Conservation (phyloP, 2,888 invertebrate species). For the Melieria picta region DNA sequence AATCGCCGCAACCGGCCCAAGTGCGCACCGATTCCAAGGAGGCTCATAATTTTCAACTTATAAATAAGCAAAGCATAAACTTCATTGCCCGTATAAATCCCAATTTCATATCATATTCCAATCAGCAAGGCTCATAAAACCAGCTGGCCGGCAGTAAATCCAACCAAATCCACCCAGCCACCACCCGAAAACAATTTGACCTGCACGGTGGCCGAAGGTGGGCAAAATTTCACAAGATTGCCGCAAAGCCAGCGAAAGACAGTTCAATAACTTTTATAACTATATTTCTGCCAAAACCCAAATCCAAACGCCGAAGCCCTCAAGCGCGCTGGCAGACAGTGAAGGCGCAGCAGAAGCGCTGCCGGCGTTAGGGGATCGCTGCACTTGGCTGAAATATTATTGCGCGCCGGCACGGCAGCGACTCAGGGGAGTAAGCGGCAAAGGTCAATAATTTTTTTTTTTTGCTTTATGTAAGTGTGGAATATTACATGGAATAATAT, state of each 20-base stretch:
- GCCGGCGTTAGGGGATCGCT: constrained; percentile 16
- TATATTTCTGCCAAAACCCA: constrained; percentile 43
- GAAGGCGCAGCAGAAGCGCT: neutral
- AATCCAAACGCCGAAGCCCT: neutral
- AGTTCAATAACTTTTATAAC: constrained; percentile 54
- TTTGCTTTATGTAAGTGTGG: constrained; percentile 3
- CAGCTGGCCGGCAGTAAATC: constrained; percentile 56
- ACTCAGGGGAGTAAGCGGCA: constrained; percentile 20
- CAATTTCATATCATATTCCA: constrained; percentile 63
- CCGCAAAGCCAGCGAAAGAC: constrained; percentile 25
- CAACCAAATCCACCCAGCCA: neutral
- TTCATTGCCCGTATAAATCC: constrained; percentile 46
- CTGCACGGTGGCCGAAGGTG: neutral
- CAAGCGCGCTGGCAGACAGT: neutral
- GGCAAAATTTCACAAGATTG: neutral
- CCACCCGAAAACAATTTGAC: neutral
- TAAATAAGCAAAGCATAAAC: constrained; percentile 48
- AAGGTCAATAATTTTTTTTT: constrained; percentile 33
- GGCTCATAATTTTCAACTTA: constrained; percentile 48
- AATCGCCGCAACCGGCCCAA: constrained; percentile 4
- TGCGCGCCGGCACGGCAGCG: neutral
- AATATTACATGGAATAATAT: constrained; percentile 2
- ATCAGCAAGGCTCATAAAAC: constrained; percentile 64
- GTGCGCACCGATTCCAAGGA: constrained; percentile 36
- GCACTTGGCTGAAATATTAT: constrained; percentile 38